These are phyloP conservation scores for Steinernema scapterisci DNA, from an alignment of 2,888 invertebrate species.

Conservation along the genomic window DNA sequence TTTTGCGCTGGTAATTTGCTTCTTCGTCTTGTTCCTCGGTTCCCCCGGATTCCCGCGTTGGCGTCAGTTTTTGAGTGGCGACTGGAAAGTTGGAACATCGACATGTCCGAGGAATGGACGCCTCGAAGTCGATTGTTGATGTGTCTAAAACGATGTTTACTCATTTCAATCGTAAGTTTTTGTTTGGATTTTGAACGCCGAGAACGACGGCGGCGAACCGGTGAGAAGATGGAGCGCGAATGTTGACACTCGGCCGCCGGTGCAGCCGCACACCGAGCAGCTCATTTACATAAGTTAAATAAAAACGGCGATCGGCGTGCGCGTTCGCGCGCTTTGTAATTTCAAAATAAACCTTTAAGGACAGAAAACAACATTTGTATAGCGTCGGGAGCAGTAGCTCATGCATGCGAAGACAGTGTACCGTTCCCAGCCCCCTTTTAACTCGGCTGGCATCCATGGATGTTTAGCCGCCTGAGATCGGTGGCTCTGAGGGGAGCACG, in stretches of 20 bases:
- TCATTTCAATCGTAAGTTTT: constrained; percentile 13
- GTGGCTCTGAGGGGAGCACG: too few relatives aligned
- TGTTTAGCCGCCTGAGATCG: too few relatives aligned
- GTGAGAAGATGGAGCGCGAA: not conserved
- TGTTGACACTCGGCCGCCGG: constrained; percentile 3
- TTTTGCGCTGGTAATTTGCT: too few relatives aligned
- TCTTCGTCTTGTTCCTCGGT: too few relatives aligned
- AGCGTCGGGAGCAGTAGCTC: not conserved
- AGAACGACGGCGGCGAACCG: too few relatives aligned
- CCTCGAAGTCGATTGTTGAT: not conserved
- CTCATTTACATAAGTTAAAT: constrained; percentile 31
- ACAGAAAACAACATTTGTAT: not conserved
- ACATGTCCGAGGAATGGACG: not conserved
- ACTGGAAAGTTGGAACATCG: too few relatives aligned
- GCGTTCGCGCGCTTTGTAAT: not conserved
- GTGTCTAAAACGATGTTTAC: constrained; percentile 23
- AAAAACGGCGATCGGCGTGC: not conserved
- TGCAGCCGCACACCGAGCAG: not conserved
- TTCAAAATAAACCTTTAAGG: not conserved
- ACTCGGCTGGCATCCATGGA: too few relatives aligned
- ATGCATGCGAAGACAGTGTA: not conserved
- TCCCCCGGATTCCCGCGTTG: too few relatives aligned
- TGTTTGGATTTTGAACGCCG: constrained; percentile 13
- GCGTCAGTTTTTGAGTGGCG: too few relatives aligned
- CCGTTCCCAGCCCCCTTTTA: not conserved